These are phyloP conservation scores for Nezara viridula DNA, from an alignment of 2,888 invertebrate species.

Conservation along the genomic window DNA sequence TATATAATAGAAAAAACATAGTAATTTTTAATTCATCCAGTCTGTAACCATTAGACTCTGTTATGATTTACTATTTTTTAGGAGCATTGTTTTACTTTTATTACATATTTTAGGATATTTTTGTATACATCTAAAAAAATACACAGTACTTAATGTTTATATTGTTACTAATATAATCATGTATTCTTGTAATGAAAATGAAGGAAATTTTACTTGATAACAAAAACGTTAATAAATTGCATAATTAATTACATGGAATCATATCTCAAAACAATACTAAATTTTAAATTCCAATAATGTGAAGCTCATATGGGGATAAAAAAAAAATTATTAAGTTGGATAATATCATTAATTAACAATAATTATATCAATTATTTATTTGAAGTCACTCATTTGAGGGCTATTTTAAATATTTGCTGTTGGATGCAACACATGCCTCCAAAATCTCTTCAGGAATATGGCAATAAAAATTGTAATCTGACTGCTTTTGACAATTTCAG, in stretches of 20 bases:
- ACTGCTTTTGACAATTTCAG: neutral
- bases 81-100: neutral
- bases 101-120: neutral
- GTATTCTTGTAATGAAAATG: neutral
- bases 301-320: neutral
- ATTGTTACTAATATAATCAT: neutral
- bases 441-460: neutral
- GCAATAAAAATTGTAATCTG: neutral
- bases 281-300: neutral
- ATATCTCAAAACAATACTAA: neutral
- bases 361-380: too few relatives aligned
- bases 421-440: neutral
- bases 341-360: too few relatives aligned
- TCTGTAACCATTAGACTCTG: neutral
- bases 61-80: neutral
- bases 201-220: neutral
- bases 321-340: neutral
- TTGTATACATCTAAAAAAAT: neutral
- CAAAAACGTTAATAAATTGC: too few relatives aligned
- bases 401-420: neutral
- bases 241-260: too few relatives aligned
- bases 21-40: neutral
- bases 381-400: neutral
- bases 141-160: neutral
- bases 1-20: too few relatives aligned